Conservation (phyloP, 2,888 invertebrate genomes). For the Drepana falcataria region DNA sequence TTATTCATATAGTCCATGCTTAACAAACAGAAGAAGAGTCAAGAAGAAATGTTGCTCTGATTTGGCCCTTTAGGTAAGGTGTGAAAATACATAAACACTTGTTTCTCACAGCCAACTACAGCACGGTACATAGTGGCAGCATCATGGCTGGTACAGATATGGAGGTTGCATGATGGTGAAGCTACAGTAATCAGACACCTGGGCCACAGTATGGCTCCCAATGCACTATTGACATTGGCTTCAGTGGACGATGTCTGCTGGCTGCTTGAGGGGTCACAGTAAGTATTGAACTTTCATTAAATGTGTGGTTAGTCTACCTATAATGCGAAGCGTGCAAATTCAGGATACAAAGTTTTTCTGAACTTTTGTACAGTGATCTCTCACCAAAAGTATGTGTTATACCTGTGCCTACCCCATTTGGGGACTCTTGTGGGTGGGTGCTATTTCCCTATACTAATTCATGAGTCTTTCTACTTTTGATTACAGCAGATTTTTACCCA, state of each 20-base stretch:
- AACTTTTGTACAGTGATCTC: no score
- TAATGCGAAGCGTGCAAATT: background rate
- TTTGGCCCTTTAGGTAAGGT: no score
- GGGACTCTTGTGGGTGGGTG: no score
- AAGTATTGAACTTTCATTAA: conserved; percentile 24
- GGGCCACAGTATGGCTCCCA: conserved; percentile 57
- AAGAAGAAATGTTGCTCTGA: no score
- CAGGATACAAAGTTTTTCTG: background rate
- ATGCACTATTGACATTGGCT: conserved; percentile 44
- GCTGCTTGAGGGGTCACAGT: conserved; percentile 68
- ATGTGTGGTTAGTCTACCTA: background rate
- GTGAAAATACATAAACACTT: background rate
- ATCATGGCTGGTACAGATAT: conserved; percentile 61
- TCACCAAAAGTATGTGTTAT: no score
- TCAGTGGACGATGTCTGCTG: conserved; percentile 46
- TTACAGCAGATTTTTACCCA: no score
- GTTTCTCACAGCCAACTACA: conserved; percentile 43
- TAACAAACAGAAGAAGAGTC: no score
- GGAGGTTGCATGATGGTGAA: conserved; percentile 49
- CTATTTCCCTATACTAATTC: no score
- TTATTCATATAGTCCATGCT: no score
- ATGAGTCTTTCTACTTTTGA: no score
- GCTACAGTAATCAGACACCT: conserved; percentile 46
- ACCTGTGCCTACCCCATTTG: no score
- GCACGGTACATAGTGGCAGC: conserved; percentile 58